phyloP scores from a whole-genome alignment of 2,113 vertebrate genomes.

The Antennarius striatus region DNA sequence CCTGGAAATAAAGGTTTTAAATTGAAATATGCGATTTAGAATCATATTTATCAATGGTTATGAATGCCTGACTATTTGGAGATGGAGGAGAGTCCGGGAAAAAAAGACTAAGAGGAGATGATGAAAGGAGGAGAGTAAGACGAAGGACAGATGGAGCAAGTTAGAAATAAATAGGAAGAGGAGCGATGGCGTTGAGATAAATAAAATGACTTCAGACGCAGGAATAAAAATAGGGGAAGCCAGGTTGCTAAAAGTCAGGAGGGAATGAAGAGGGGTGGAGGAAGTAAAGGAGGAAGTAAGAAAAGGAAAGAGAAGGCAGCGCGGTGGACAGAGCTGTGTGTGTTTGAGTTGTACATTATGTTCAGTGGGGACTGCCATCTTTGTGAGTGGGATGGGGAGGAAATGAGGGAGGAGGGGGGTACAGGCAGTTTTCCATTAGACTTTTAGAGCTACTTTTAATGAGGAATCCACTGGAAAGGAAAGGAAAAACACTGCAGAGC shows the following conservation, averaged over 20 bases:
- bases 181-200: not conserved
- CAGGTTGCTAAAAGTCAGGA: slow-evolving; percentile 16
- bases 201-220: slow-evolving; percentile 27
- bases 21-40: not conserved
- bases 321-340: not conserved
- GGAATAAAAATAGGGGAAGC: not conserved
- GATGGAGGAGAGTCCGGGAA: not conserved
- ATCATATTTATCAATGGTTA: slow-evolving; percentile 34
- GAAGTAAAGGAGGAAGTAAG: not conserved
- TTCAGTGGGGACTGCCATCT: not conserved
- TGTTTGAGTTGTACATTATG: slow-evolving; percentile 19
- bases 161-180: slow-evolving; percentile 23
- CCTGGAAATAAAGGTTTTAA: too few species aligned
- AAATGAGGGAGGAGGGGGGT: slow-evolving; percentile 12
- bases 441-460: slow-evolving; percentile 63
- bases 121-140: slow-evolving; percentile 29
- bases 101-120: slow-evolving; percentile 6
- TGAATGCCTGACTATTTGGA: slow-evolving; percentile 21
- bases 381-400: slow-evolving; percentile 5
- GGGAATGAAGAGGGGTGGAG: slow-evolving; percentile 17
- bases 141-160: slow-evolving; percentile 13
- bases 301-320: not conserved
- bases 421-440: slow-evolving; percentile 33
- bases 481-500: too few species aligned
- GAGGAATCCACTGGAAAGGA: slow-evolving; percentile 38